Evolutionary conservation across 1,140 invertebrate genomes (phyloP).

Genomic region (Drosophila seguyi): DNA sequence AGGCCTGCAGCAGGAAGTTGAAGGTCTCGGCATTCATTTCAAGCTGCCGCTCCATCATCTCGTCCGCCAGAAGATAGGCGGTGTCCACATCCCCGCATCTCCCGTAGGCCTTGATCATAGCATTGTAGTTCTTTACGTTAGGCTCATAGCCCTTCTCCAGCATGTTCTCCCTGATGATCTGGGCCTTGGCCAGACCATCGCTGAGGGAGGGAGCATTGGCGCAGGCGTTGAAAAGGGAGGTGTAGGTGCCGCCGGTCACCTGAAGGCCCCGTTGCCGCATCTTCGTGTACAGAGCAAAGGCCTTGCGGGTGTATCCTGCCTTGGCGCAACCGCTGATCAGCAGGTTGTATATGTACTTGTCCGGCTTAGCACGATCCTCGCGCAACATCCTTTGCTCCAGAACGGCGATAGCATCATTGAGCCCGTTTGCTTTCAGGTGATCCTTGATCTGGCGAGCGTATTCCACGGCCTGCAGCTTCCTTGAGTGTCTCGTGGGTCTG

Average conservation of each 20-base stretch:
- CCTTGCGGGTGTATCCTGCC: slow-evolving; percentile 93
- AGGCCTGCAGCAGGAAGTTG: slow-evolving; percentile 93
- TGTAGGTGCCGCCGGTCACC: slow-evolving; percentile 90
- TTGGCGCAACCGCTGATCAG: slow-evolving; percentile 92
- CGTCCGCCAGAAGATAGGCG: slow-evolving; percentile 93
- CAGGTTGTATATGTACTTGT: slow-evolving; percentile 92
- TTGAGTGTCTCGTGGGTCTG: slow-evolving; percentile 84
- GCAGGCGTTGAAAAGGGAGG: slow-evolving; percentile 94
- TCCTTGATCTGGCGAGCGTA: slow-evolving; percentile 90
- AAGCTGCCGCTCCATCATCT: slow-evolving; percentile 91
- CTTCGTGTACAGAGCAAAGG: slow-evolving; percentile 92
- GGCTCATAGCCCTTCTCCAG: slow-evolving; percentile 88
- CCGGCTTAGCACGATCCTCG: slow-evolving; percentile 91
- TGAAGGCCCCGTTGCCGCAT: slow-evolving; percentile 91
- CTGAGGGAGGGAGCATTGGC: slow-evolving; percentile 90
- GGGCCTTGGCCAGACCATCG: slow-evolving; percentile 89
- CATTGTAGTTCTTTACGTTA: slow-evolving; percentile 93
- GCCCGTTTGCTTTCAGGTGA: slow-evolving; percentile 87
- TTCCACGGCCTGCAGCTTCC: slow-evolving; percentile 87
- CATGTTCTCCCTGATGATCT: slow-evolving; percentile 89
- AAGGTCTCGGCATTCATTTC: slow-evolving; percentile 89
- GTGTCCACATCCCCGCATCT: slow-evolving; percentile 90
- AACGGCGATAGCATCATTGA: slow-evolving; percentile 91
- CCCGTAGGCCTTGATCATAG: slow-evolving; percentile 96
- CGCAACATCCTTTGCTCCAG: slow-evolving; percentile 90